Evolutionary conservation across 2,113 vertebrate species (phyloP).

Genomic region (Oxyruncus cristatus): DNA sequence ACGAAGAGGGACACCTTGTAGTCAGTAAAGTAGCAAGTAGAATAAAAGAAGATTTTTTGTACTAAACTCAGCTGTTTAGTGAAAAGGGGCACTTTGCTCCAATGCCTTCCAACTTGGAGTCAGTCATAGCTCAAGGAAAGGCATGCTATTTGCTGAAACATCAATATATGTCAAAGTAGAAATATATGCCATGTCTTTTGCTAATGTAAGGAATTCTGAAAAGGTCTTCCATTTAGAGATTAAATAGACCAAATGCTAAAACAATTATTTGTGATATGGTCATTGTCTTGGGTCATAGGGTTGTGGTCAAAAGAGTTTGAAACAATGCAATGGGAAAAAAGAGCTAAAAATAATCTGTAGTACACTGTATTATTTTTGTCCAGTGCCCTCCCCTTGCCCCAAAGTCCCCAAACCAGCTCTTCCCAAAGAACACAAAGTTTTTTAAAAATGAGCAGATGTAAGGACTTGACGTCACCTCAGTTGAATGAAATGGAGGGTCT

Average conservation of each 20-base stretch:
- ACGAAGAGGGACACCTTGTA: neutral
- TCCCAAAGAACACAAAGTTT: neutral
- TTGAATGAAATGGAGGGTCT: neutral
- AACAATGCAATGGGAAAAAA: neutral
- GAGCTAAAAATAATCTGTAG: neutral
- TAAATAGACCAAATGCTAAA: neutral
- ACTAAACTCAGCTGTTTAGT: neutral
- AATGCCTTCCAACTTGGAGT: neutral
- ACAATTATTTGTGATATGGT: neutral
- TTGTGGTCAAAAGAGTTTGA: neutral
- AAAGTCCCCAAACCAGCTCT: neutral
- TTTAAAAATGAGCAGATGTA: neutral
- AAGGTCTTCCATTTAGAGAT: neutral
- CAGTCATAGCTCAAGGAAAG: neutral
- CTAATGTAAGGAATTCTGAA: neutral
- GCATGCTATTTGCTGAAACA: neutral
- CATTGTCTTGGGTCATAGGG: neutral
- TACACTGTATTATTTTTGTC: neutral
- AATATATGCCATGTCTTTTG: neutral
- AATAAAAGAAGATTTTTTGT: neutral
- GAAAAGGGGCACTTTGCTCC: neutral
- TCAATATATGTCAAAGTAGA: neutral
- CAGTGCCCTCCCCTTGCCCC: accelerated
- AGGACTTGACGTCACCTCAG: neutral
- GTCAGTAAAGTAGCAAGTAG: neutral